Percentiles rank a stretch among this genome's conserved stretches.
Conservation (phyloP, 1,140 invertebrate species). For the Stenopsyche tienmushanensis region DNA sequence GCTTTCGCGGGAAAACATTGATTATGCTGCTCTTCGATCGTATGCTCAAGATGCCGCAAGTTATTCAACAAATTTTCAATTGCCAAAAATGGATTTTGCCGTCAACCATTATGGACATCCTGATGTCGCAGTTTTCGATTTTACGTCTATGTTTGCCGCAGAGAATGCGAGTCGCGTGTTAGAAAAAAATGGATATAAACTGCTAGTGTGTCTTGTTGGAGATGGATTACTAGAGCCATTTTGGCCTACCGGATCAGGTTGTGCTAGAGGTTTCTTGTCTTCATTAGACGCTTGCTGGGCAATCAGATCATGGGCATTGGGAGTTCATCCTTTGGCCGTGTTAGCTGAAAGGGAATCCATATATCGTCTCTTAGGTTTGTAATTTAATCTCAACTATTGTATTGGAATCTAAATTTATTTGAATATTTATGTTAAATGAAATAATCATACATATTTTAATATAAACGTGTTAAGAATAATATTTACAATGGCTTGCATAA, state of each 20-base stretch:
- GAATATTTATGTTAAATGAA: too few species aligned
- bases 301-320: conserved; percentile 78
- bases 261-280: conserved; percentile 94
- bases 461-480: too few species aligned
- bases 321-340: conserved; percentile 72
- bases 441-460: too few species aligned
- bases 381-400: neutral
- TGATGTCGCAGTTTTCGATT: conserved; percentile 99
- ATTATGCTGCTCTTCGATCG: conserved; percentile 82
- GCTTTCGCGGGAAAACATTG: conserved; percentile 85
- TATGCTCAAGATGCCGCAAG: conserved; percentile 95
- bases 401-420: neutral
- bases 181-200: conserved; percentile 73
- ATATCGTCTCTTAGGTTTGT: conserved; percentile 66
- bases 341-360: conserved; percentile 94
- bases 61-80: conserved; percentile 90
- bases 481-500: too few species aligned
- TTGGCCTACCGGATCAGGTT: conserved; percentile 98
- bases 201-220: conserved; percentile 89
- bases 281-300: conserved; percentile 97
- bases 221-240: conserved; percentile 97
- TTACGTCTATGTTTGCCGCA: conserved; percentile 97
- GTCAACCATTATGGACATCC: conserved; percentile 97
- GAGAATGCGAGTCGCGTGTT: conserved; percentile 71
- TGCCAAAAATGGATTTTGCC: conserved; percentile 91